Conservation (phyloP, 2,113 vertebrate species). For the Thinocorus orbignyianus region DNA sequence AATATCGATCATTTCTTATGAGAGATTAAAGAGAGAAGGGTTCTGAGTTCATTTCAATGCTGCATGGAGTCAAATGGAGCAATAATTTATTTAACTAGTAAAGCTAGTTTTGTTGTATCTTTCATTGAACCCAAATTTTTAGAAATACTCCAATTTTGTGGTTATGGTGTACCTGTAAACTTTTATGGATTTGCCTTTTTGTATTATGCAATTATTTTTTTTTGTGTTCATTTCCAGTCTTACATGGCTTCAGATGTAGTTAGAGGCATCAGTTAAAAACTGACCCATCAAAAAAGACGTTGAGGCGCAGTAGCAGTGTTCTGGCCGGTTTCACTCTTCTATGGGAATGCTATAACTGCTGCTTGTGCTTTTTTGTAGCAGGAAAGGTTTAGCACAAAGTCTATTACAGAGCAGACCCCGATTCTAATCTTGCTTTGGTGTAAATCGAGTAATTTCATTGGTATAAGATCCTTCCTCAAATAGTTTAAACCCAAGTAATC, state of each 20-base stretch:
- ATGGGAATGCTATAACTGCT: slow-evolving; percentile 1
- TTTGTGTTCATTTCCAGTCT: slow-evolving; percentile 58
- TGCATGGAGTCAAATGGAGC: slow-evolving; percentile 80
- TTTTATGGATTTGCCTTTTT: slow-evolving; percentile 68
- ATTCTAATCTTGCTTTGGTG: slow-evolving; percentile 21
- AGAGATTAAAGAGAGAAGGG: slow-evolving; percentile 70
- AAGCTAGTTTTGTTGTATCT: slow-evolving; percentile 41
- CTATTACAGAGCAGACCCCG: neutral
- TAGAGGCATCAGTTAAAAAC: neutral
- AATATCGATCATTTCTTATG: slow-evolving; percentile 81
- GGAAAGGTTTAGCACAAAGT: neutral
- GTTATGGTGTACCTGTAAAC: slow-evolving; percentile 51
- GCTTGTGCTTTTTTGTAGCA: neutral
- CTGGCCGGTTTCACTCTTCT: slow-evolving; percentile 37
- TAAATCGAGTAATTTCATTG: neutral
- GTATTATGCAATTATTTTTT: slow-evolving; percentile 44
- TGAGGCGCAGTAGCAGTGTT: neutral
- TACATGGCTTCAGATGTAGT: slow-evolving; percentile 25
- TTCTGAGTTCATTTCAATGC: slow-evolving; percentile 79
- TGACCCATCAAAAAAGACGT: neutral
- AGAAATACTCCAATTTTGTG: slow-evolving; percentile 71
- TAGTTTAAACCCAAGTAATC: neutral
- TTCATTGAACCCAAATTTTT: slow-evolving; percentile 50
- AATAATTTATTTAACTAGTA: slow-evolving; percentile 71
- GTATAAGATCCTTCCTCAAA: neutral